Evolutionary conservation across 2,888 invertebrate genomes (phyloP).

Genomic region (Dendrolimus pini): DNA sequence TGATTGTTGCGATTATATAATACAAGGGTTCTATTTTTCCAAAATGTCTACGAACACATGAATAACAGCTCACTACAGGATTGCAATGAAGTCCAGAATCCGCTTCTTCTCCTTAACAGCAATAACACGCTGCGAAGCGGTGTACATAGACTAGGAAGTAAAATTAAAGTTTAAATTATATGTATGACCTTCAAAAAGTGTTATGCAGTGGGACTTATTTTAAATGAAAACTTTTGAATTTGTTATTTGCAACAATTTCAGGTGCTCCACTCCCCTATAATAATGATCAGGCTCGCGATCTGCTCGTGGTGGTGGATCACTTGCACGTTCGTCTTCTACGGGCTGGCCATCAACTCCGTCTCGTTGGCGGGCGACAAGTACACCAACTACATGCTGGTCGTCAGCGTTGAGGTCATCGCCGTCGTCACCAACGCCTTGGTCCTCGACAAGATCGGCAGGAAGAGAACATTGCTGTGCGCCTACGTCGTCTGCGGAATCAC

Average conservation of each 20-base stretch:
- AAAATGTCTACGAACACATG: too few relatives aligned
- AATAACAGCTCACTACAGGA: too few relatives aligned
- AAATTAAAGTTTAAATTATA: too few relatives aligned
- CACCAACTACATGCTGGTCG: conserved; percentile 84
- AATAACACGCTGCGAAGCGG: too few relatives aligned
- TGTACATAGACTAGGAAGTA: too few relatives aligned
- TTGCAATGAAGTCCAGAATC: too few relatives aligned
- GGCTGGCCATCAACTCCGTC: conserved; percentile 86
- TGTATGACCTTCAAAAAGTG: too few relatives aligned
- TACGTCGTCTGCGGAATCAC: conserved; percentile 75
- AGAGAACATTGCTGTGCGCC: conserved; percentile 76
- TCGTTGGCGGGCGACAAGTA: conserved; percentile 86
- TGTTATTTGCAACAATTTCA: conserved; percentile 20
- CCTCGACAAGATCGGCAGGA: conserved; percentile 79
- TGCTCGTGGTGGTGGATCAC: conserved; percentile 84
- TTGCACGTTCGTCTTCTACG: conserved; percentile 88
- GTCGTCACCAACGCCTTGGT: conserved; percentile 80
- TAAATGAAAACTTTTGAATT: too few relatives aligned
- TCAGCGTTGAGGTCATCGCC: conserved; percentile 83
- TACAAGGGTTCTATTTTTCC: too few relatives aligned
- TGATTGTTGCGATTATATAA: too few relatives aligned
- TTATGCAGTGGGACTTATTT: too few relatives aligned
- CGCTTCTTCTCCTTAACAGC: too few relatives aligned
- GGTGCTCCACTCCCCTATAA: conserved; percentile 54
- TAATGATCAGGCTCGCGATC: conserved; percentile 55